Conservation (phyloP, 2,888 invertebrate genomes). For the Congeria kusceri region DNA sequence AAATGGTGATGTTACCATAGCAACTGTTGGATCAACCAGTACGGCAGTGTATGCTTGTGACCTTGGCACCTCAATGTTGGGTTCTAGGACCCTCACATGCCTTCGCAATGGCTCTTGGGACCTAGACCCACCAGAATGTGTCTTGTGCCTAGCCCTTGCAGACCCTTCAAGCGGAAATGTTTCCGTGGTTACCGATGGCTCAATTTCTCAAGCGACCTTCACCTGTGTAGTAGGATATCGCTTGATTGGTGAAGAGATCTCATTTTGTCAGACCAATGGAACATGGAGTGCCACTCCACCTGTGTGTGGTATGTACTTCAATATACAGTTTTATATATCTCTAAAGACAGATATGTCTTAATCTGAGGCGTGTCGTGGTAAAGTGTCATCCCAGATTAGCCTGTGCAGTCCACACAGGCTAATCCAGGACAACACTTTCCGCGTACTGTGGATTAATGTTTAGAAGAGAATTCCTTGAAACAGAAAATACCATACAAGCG, state of each 20-base stretch:
- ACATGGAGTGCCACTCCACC: constrained; percentile 60
- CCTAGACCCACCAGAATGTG: constrained; percentile 23
- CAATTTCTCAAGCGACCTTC: constrained; percentile 49
- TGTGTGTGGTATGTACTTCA: constrained; percentile 54
- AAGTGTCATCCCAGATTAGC: too few relatives aligned
- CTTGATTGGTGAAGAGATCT: constrained; percentile 52
- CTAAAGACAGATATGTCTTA: too few relatives aligned
- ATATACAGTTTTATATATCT: neutral
- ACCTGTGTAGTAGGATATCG: constrained; percentile 66
- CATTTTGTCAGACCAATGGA: constrained; percentile 62
- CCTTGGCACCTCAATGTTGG: constrained; percentile 18
- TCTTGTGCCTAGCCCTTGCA: constrained; percentile 22
- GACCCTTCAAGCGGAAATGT: constrained; percentile 33
- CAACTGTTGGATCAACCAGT: neutral
- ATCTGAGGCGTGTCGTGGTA: too few relatives aligned
- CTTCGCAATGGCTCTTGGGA: constrained; percentile 18
- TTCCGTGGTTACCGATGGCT: constrained; percentile 43
- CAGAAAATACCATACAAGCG: too few relatives aligned
- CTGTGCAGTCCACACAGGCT: too few relatives aligned
- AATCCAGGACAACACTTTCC: too few relatives aligned
- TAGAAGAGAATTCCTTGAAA: too few relatives aligned
- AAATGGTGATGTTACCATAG: neutral
- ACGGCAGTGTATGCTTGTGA: constrained; percentile 17
- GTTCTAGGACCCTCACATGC: constrained; percentile 9
- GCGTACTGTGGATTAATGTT: too few relatives aligned